A percentile compares a stretch with the other conserved stretches of the same genome.
phyloP scores from a whole-genome alignment of 2,797 vertebrate genomes.

The Zalophus californianus region DNA sequence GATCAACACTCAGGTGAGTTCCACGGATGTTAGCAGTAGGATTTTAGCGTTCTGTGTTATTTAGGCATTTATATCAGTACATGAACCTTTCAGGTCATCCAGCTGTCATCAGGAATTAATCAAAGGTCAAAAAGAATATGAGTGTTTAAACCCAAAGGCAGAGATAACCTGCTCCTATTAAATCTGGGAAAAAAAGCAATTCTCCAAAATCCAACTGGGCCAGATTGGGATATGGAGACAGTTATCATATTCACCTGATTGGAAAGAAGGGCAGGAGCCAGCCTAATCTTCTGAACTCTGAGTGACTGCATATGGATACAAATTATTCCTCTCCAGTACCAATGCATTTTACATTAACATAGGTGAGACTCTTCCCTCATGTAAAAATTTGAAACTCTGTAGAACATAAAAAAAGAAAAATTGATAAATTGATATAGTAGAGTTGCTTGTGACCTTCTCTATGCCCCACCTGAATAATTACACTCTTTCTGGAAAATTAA shows the following conservation, averaged over 20 bases:
- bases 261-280: rapidly evolving
- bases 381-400: background rate
- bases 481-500: background rate
- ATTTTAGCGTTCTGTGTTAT: background rate
- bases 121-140: background rate
- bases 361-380: background rate
- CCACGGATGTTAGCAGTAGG: too few relatives aligned
- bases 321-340: background rate
- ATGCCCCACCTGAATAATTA: slow-evolving; percentile 16
- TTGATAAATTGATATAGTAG: background rate
- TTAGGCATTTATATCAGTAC: background rate
- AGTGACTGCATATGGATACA: background rate
- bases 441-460: background rate
- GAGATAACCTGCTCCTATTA: background rate
- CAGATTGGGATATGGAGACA: background rate
- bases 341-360: background rate
- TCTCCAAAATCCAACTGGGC: background rate
- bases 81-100: background rate
- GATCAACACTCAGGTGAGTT: background rate
- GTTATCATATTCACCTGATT: too few relatives aligned
- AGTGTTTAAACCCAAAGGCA: background rate
- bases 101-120: background rate
- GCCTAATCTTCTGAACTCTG: background rate
- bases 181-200: background rate
- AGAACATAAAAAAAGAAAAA: background rate